phyloP scores from a whole-genome alignment of 2,888 invertebrate genomes.

The Geotrupes spiniger region DNA sequence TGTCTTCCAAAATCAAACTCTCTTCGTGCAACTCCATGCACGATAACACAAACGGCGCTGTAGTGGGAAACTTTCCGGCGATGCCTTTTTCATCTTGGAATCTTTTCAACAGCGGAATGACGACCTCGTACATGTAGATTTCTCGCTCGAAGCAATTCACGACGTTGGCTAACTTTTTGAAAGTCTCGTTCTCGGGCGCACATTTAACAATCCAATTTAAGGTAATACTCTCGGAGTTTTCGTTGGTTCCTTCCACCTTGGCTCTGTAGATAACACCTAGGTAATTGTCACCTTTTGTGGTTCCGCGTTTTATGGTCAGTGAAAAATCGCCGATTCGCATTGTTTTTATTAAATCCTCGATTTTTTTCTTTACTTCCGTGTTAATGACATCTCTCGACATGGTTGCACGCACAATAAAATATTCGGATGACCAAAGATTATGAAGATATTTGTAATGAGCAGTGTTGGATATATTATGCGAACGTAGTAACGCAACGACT shows the following conservation, averaged over 20 bases:
- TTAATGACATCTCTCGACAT: too few species aligned
- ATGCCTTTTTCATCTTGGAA: constrained; percentile 28
- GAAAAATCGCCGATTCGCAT: too few species aligned
- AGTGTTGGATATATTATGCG: too few species aligned
- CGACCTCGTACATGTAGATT: constrained; percentile 32
- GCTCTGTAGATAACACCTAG: constrained; percentile 9
- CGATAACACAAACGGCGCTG: constrained; percentile 20
- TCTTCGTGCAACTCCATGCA: constrained; percentile 25
- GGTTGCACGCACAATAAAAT: too few species aligned
- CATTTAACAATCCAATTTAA: constrained; percentile 36
- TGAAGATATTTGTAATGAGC: too few species aligned
- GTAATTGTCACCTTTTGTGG: constrained; percentile 10
- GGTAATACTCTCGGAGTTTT: constrained; percentile 7
- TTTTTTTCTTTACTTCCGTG: too few species aligned
- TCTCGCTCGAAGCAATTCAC: constrained; percentile 32
- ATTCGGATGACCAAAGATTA: too few species aligned
- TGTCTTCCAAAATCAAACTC: constrained; percentile 31
- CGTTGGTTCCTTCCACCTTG: not conserved
- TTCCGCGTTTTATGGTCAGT: too few species aligned
- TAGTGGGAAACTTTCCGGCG: too few species aligned
- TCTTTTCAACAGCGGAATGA: constrained; percentile 31
- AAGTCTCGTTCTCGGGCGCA: constrained; percentile 27
- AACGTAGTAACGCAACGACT: too few species aligned
- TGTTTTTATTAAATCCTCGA: too few species aligned
- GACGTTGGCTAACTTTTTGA: constrained; percentile 29